A percentile compares a stretch with the other conserved stretches of the same genome.
Conservation (phyloP, 2,888 invertebrate species). For the Drepana falcataria region DNA sequence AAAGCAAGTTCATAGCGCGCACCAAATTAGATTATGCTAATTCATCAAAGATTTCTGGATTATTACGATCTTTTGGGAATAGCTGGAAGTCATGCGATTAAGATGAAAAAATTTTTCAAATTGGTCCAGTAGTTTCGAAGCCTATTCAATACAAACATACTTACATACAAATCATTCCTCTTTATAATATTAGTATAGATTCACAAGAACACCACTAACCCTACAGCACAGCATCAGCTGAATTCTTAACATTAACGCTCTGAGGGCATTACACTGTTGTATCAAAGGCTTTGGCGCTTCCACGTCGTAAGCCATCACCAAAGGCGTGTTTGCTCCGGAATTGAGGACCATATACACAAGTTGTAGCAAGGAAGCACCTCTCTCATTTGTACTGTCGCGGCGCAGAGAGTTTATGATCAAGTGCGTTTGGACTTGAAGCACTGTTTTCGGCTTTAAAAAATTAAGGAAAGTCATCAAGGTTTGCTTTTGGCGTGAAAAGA, state of each 20-base stretch:
- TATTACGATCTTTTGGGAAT: too few relatives aligned
- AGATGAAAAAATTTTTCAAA: too few relatives aligned
- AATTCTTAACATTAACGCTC: slow-evolving; percentile 63
- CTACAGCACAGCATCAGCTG: slow-evolving; percentile 61
- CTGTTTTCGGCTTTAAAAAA: slow-evolving; percentile 47
- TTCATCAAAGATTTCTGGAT: too few relatives aligned
- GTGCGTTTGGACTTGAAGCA: slow-evolving; percentile 54
- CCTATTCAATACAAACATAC: too few relatives aligned
- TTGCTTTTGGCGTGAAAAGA: too few relatives aligned
- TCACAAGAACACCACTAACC: slow-evolving; percentile 32
- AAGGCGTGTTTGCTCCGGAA: slow-evolving; percentile 45
- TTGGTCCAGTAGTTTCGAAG: too few relatives aligned
- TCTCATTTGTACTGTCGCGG: slow-evolving; percentile 45
- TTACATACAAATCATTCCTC: too few relatives aligned
- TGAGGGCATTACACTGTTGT: slow-evolving; percentile 47
- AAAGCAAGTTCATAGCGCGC: too few relatives aligned
- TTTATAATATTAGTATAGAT: too few relatives aligned
- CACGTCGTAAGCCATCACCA: slow-evolving; percentile 40
- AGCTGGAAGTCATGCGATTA: too few relatives aligned
- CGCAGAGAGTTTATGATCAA: slow-evolving; percentile 50
- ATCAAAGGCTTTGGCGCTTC: slow-evolving; percentile 17
- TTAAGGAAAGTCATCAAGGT: too few relatives aligned
- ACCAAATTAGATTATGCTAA: too few relatives aligned
- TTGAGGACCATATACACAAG: slow-evolving; percentile 53
- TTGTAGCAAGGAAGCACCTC: slow-evolving; percentile 50